Evolutionary conservation across 1,140 invertebrate genomes (phyloP).

Genomic region (Euwallacea fornicatus): DNA sequence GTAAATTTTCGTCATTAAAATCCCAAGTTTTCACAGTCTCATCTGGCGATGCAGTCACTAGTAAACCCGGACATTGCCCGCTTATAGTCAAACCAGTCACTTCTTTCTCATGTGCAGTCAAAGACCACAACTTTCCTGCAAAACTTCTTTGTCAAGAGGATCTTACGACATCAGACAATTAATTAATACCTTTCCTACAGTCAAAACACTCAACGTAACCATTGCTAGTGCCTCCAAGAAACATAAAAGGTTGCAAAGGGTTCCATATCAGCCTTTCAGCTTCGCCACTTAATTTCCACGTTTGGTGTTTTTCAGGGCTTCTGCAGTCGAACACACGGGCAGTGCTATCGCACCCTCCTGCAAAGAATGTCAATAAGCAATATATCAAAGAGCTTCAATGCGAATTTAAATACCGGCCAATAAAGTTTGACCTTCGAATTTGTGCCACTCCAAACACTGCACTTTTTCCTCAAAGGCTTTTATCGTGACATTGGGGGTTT

Average conservation of each 20-base stretch:
- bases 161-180: no score
- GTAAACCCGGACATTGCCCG: slow-evolving; percentile 65
- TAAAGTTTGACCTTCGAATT: slow-evolving; percentile 76
- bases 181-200: slow-evolving; percentile 60
- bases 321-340: slow-evolving; percentile 82
- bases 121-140: slow-evolving; percentile 70
- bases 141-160: neutral
- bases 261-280: slow-evolving; percentile 91
- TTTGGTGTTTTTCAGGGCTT: slow-evolving; percentile 62
- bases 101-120: slow-evolving; percentile 79
- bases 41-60: slow-evolving; percentile 74
- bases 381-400: slow-evolving; percentile 1
- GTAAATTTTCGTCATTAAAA: slow-evolving; percentile 46
- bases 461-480: slow-evolving; percentile 77
- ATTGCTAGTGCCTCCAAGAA: slow-evolving; percentile 76
- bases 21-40: slow-evolving; percentile 82
- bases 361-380: neutral
- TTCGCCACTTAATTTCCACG: slow-evolving; percentile 76
- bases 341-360: slow-evolving; percentile 61
- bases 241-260: slow-evolving; percentile 69
- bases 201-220: slow-evolving; percentile 82
- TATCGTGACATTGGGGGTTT: slow-evolving; percentile 72
- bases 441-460: slow-evolving; percentile 88
- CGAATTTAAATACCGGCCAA: slow-evolving; percentile 66
- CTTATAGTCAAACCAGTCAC: slow-evolving; percentile 76